Evolutionary conservation across 2,888 invertebrate genomes (phyloP).

Genomic region (Brachypalpus laphriformis): DNA sequence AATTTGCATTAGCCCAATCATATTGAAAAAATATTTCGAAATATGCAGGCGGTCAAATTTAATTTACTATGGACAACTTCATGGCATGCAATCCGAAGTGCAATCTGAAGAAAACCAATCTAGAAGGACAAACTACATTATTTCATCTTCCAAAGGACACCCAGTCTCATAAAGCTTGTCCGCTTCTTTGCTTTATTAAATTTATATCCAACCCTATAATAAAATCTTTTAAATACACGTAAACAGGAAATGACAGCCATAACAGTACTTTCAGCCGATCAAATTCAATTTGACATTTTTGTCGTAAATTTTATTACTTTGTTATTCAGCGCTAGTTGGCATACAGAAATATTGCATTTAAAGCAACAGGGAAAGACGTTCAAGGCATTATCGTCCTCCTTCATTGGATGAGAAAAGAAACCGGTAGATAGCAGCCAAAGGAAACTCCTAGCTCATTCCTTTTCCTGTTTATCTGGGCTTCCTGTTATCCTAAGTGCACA

Average conservation of each 20-base stretch:
- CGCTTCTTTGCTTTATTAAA: neutral
- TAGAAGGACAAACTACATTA: neutral
- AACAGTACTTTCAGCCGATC: constrained; percentile 36
- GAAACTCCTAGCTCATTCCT: constrained; percentile 35
- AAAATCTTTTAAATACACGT: constrained; percentile 6
- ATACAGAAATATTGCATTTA: constrained; percentile 50
- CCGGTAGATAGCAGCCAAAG: constrained; percentile 5
- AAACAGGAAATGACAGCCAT: constrained; percentile 28
- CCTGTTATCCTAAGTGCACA: constrained; percentile 55
- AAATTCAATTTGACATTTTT: constrained; percentile 54
- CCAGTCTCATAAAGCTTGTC: neutral
- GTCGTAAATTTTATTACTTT: constrained; percentile 59
- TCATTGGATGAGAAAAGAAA: constrained; percentile 17
- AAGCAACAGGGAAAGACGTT: constrained; percentile 47
- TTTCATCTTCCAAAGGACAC: neutral
- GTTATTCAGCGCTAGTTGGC: constrained; percentile 58
- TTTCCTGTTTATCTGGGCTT: constrained; percentile 58
- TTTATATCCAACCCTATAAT: neutral
- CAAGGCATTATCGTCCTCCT: constrained; percentile 22
- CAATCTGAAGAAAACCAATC: neutral
- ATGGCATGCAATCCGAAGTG: neutral
- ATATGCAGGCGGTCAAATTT: too few species aligned
- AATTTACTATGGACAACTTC: too few species aligned
- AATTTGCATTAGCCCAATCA: too few species aligned
- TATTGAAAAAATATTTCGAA: too few species aligned